Percentiles rank a stretch among this genome's conserved stretches.
Evolutionary conservation across 2,888 invertebrate species (phyloP).

Genomic region (Parochlus steinenii): DNA sequence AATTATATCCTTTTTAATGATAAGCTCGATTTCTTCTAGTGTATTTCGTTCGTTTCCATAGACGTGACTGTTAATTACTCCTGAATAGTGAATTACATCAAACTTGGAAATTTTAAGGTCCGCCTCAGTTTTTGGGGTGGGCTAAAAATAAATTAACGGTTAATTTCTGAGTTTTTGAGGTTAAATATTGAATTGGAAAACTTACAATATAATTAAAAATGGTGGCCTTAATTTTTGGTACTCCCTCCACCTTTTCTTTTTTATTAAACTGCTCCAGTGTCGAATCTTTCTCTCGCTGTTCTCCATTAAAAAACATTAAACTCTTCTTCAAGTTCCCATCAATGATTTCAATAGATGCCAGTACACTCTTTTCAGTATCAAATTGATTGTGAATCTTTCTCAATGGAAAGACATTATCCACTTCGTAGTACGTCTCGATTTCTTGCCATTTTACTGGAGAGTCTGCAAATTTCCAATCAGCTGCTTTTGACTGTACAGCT

Average conservation of each 20-base stretch:
- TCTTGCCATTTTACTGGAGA: constrained; percentile 58
- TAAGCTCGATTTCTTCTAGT: constrained; percentile 50
- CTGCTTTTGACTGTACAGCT: constrained; percentile 40
- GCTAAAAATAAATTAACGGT: constrained; percentile 1
- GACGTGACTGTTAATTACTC: constrained; percentile 36
- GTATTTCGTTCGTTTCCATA: constrained; percentile 63
- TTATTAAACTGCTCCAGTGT: constrained; percentile 45
- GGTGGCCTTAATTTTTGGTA: constrained; percentile 4
- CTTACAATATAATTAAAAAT: constrained; percentile 7
- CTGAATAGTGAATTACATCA: constrained; percentile 17
- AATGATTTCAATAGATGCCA: constrained; percentile 38
- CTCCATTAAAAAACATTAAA: constrained; percentile 57
- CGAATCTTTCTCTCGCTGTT: constrained; percentile 43
- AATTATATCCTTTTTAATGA: constrained; percentile 68
- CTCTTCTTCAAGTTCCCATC: constrained; percentile 35
- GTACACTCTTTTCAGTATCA: constrained; percentile 35
- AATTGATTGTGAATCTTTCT: constrained; percentile 32
- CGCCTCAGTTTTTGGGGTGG: not conserved
- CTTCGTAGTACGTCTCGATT: constrained; percentile 55
- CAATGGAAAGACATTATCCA: constrained; percentile 60
- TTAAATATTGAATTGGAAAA: not conserved
- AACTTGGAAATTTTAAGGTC: not conserved
- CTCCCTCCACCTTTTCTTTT: constrained; percentile 32
- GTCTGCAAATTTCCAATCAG: constrained; percentile 60
- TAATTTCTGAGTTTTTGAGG: constrained; percentile 1